Conservation (phyloP, 2,113 vertebrate species). For the Lucifuga dentata region DNA sequence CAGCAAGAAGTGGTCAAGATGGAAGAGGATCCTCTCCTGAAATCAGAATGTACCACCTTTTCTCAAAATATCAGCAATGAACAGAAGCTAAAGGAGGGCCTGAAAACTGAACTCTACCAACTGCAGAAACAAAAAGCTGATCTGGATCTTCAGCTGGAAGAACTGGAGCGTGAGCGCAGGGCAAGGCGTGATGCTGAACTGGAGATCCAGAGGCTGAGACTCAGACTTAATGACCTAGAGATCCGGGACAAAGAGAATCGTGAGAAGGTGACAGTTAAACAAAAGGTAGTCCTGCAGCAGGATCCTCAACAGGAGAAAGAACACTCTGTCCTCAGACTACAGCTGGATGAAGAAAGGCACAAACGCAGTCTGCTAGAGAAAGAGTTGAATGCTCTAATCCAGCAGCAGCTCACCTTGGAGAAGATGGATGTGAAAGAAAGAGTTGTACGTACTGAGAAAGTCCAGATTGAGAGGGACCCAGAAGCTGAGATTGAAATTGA, state of each 20-base stretch:
- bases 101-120: conserved; percentile 87
- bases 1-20: conserved; percentile 93
- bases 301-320: conserved; percentile 97
- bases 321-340: conserved; percentile 89
- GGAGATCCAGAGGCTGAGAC: conserved; percentile 91
- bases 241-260: conserved; percentile 87
- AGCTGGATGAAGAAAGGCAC: conserved; percentile 93
- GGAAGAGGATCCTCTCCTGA: conserved; percentile 89
- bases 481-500: conserved; percentile 92
- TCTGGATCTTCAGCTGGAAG: conserved; percentile 92
- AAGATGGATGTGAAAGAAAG: conserved; percentile 93
- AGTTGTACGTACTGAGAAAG: conserved; percentile 92
- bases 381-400: conserved; percentile 85
- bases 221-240: conserved; percentile 88
- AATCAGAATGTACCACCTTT: conserved; percentile 87
- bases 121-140: conserved; percentile 88
- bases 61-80: conserved; percentile 88
- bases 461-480: conserved; percentile 93
- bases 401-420: conserved; percentile 88
- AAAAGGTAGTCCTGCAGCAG: conserved; percentile 96
- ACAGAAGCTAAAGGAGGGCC: conserved; percentile 87
- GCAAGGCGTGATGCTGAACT: conserved; percentile 90
- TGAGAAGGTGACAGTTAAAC: conserved; percentile 93
- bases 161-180: conserved; percentile 91
- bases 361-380: conserved; percentile 89